phyloP scores from a whole-genome alignment of 2,113 vertebrate species.

The Spilogale gracilis region DNA sequence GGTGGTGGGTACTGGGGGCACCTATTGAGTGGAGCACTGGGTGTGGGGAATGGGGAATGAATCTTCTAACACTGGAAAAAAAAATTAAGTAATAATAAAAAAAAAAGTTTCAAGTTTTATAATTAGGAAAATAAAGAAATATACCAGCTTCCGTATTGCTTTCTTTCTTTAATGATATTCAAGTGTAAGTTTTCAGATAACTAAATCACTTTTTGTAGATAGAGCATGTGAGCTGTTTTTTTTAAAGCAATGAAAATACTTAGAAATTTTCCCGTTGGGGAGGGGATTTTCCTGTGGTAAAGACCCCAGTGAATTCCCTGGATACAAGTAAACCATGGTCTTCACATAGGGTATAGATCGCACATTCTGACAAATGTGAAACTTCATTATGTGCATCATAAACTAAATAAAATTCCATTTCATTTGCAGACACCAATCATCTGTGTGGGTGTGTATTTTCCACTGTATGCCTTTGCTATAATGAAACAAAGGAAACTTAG shows the following conservation, averaged over 20 bases:
- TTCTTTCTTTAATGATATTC: constrained; percentile 6
- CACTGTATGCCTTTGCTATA: background rate
- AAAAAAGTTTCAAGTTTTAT: background rate
- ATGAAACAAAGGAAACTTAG: background rate
- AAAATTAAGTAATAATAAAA: too few species aligned
- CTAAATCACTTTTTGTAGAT: background rate
- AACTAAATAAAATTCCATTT: background rate
- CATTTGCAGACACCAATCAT: background rate
- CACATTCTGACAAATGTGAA: background rate
- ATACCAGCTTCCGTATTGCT: background rate
- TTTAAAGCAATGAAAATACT: background rate
- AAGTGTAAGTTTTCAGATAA: background rate
- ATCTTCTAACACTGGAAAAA: too few species aligned
- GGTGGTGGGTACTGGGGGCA: too few species aligned
- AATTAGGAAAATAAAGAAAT: constrained; percentile 44
- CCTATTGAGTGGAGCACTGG: too few species aligned
- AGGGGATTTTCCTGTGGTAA: background rate
- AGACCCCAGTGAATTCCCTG: background rate
- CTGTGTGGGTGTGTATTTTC: background rate
- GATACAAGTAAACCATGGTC: background rate
- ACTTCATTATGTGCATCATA: background rate
- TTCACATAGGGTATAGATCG: background rate
- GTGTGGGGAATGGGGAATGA: too few species aligned
- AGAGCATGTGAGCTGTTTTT: background rate
- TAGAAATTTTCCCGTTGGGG: background rate